Percentiles rank a stretch among this genome's conserved stretches.
These are phyloP conservation scores for Coreoperca whiteheadi DNA, from an alignment of 2,113 vertebrate genomes.

Conservation along the genomic window DNA sequence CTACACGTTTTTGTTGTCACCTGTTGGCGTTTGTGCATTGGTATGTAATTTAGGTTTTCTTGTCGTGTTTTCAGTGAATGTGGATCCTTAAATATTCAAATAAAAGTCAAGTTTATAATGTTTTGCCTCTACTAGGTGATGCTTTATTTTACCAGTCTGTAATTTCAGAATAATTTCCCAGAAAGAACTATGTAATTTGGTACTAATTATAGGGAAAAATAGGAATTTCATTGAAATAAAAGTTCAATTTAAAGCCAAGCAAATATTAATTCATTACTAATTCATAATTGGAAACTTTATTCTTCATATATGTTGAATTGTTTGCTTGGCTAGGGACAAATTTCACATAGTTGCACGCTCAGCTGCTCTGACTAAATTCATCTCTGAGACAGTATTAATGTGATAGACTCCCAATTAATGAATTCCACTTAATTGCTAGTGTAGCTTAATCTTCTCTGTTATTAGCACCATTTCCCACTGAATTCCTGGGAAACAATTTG, in stretches of 20 bases:
- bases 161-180: neutral
- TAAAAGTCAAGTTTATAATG: neutral
- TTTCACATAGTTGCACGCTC: neutral
- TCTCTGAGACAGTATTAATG: too few species aligned
- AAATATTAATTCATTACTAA: neutral
- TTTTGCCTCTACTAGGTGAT: neutral
- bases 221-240: neutral
- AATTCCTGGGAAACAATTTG: neutral
- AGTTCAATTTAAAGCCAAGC: neutral
- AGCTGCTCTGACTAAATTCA: neutral
- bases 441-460: too few species aligned
- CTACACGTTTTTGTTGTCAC: neutral
- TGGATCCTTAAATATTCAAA: neutral
- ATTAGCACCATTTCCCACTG: neutral
- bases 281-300: neutral
- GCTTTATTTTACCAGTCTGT: neutral
- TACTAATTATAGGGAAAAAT: neutral
- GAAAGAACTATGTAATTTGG: neutral
- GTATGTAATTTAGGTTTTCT: neutral
- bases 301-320: neutral
- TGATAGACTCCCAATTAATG: too few species aligned
- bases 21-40: neutral
- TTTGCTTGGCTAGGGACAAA: neutral
- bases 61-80: neutral
- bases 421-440: too few species aligned